Base-by-base conservation (phyloP, 92 coral and sea anemone species). In the Phenganax stokvisi region DNA sequence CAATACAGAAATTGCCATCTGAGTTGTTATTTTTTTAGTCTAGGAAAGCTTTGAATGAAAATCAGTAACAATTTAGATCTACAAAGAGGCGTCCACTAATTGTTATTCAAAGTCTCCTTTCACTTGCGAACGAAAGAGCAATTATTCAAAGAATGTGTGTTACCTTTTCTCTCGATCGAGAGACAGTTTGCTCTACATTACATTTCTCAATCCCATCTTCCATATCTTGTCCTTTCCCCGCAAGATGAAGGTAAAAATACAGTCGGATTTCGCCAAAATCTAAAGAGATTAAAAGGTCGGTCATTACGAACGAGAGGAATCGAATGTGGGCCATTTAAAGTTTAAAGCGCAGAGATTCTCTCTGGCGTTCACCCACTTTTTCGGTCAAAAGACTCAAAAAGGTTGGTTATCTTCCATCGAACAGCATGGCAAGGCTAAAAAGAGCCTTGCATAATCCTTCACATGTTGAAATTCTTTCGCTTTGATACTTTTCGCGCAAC, bases 81-180 rank as follows among this genome's bases (percentile, higher is more conserved):
- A 58, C 58, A 56, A 37, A 54, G 56, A 60, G 81, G 81, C 67
- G 70, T 58, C n/a, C 81, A 62, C 54, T 11, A 2, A 6, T 31
- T 57, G 25, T 20, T 16, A 28, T 6, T 78, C 13, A 28, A n/a
- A 10, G 73, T 64, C 51, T 13, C 53, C 74, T 79, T 79, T 60
- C 72, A 59, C 72, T 63, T 59, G 37, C 51, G 51, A 63, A 30
- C 55, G 60, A 79, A 79, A 56, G 73, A 68, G 55, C 27, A 79
- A 79, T 37, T 37, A 63, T 64, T 63, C 17, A 62, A 79, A 55
- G 59, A 61, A 79, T 64, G 69, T 61, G 52, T 25, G 25, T 56
- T 63, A 79, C 62, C 83, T 25, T 76, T 52, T 52, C 74, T 60
- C 56, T 29, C 72, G 83, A 64, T 65, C 37, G 58, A 64, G 44